Evolutionary conservation across 1,140 invertebrate genomes (phyloP).

Genomic region (Drosophila miranda): DNA sequence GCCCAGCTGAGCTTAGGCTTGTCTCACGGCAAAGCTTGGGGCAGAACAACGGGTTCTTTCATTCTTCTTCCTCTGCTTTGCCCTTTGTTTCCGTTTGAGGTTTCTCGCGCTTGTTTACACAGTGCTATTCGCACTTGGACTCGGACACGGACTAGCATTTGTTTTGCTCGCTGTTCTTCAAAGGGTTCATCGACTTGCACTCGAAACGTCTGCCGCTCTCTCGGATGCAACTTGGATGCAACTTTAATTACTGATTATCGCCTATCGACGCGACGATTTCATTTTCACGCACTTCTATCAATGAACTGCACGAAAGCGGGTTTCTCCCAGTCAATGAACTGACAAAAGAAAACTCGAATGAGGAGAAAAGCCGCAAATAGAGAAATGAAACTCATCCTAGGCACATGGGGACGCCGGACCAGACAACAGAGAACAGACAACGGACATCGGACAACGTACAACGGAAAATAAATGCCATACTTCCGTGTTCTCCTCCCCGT

Average conservation of each 20-base stretch:
- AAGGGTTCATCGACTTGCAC: slow-evolving; percentile 57
- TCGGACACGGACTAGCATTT: slow-evolving; percentile 35
- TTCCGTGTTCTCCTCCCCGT: slow-evolving; percentile 13
- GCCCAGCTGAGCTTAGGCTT: slow-evolving; percentile 15
- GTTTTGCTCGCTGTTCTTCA: slow-evolving; percentile 31
- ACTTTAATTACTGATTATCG: not conserved
- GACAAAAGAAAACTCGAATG: not conserved
- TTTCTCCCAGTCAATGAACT: slow-evolving; percentile 12
- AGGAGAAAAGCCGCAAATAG: slow-evolving; percentile 1
- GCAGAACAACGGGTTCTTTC: slow-evolving; percentile 22
- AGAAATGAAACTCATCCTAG: not conserved
- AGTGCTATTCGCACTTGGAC: slow-evolving; percentile 8
- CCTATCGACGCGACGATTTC: too few relatives aligned
- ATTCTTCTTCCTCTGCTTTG: slow-evolving; percentile 1
- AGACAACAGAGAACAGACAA: too few relatives aligned
- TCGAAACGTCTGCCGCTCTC: slow-evolving; percentile 8
- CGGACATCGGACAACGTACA: too few relatives aligned
- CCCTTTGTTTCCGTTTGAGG: slow-evolving; percentile 27
- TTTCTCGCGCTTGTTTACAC: slow-evolving; percentile 31
- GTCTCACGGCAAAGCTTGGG: not conserved
- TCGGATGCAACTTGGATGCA: slow-evolving; percentile 14
- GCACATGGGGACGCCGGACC: not conserved
- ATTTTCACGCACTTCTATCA: not conserved
- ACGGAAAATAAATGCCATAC: slow-evolving; percentile 26
- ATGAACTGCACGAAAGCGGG: not conserved